These are phyloP conservation scores for Amorpha juglandis DNA, from an alignment of 2,888 invertebrate genomes.

Conservation along the genomic window DNA sequence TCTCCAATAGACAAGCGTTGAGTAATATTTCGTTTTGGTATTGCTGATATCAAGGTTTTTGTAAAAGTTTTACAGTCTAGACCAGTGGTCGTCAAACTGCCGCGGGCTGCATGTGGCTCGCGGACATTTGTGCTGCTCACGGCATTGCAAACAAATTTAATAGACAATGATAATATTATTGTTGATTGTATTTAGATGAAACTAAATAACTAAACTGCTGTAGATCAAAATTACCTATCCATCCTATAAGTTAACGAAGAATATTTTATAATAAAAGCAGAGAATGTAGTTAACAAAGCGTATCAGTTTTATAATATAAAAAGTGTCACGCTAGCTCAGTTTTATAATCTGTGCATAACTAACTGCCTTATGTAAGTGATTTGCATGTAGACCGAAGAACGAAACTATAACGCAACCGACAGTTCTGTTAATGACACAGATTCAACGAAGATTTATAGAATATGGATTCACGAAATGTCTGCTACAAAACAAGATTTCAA, in stretches of 20 bases:
- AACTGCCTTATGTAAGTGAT: conserved; percentile 9
- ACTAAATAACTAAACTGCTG: no score
- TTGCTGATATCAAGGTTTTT: neutral
- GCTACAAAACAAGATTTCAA: no score
- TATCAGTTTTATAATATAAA: neutral
- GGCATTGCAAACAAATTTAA: no score
- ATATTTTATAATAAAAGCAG: neutral
- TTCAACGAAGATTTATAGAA: neutral
- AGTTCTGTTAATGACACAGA: conserved; percentile 5
- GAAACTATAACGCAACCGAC: conserved; percentile 15
- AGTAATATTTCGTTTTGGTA: neutral
- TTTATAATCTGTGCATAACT: conserved; percentile 12
- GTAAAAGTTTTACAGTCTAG: neutral
- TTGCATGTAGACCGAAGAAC: conserved; percentile 6
- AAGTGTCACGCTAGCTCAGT: conserved; percentile 14
- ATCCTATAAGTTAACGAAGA: no score
- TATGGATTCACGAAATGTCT: neutral
- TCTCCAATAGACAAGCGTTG: neutral
- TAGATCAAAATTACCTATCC: no score
- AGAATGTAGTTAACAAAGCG: neutral
- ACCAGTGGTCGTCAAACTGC: no score
- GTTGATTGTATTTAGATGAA: no score
- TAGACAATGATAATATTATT: no score
- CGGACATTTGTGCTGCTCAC: no score
- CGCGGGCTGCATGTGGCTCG: no score